Conservation (phyloP, 1,140 invertebrate genomes). For the Samia ricini region DNA sequence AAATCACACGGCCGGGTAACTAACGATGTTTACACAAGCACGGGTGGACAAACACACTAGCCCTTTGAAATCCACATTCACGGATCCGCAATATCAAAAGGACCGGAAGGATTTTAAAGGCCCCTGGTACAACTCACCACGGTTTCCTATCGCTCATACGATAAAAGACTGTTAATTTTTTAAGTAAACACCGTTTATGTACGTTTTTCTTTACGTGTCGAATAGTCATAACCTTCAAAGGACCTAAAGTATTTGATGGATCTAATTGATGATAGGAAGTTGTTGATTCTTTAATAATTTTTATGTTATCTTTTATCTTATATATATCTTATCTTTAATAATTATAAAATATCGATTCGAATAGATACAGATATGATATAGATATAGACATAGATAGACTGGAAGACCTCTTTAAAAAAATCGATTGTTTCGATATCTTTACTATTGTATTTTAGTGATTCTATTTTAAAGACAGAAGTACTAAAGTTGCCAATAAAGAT, state of each 20-base stretch:
- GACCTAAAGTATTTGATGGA: slow-evolving; percentile 13
- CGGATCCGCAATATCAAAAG: slow-evolving; percentile 49
- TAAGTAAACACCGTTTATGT: slow-evolving; percentile 32
- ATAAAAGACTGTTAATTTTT: slow-evolving; percentile 33
- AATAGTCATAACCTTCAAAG: slow-evolving; percentile 15
- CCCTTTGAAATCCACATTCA: slow-evolving; percentile 51
- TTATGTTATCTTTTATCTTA: no score
- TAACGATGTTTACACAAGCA: slow-evolving; percentile 56
- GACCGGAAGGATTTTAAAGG: slow-evolving; percentile 56
- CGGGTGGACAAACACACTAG: slow-evolving; percentile 42
- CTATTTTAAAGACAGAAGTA: no score
- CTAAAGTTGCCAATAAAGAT: no score
- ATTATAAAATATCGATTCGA: neutral
- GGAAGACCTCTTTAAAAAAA: neutral
- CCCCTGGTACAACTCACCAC: slow-evolving; percentile 20
- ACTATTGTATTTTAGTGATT: no score
- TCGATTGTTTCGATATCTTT: neutral
- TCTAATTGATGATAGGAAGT: slow-evolving; percentile 9
- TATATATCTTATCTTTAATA: no score
- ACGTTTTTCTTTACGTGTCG: slow-evolving; percentile 11
- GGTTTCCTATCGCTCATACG: slow-evolving; percentile 19
- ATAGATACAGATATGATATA: neutral
- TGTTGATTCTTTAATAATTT: no score
- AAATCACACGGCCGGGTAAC: slow-evolving; percentile 48
- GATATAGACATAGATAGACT: neutral